Evolutionary conservation across 2,113 vertebrate species (phyloP).

Genomic region (Ochotona princeps): DNA sequence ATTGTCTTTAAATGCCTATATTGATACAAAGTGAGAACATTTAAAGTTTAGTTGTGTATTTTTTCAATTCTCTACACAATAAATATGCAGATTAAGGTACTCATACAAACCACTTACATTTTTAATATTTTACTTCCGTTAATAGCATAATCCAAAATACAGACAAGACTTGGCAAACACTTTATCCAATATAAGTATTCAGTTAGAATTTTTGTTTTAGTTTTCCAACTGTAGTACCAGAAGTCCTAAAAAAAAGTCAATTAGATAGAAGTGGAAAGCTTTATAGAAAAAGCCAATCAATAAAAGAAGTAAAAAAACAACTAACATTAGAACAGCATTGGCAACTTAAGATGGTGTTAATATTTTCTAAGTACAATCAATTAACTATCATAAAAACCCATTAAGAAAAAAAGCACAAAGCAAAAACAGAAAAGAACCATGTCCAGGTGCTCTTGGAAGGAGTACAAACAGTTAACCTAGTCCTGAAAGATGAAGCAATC

Average conservation of each 20-base stretch:
- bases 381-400: not conserved
- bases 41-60: not conserved
- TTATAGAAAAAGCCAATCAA: not conserved
- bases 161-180: not conserved
- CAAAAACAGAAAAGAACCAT: not conserved
- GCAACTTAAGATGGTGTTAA: not conserved
- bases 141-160: not conserved
- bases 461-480: not conserved
- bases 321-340: not conserved
- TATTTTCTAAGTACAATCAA: not conserved
- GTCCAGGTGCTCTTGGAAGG: not conserved
- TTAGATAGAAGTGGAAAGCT: conserved; percentile 12
- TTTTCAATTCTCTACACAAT: conserved; percentile 25
- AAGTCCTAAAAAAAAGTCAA: not conserved
- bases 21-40: not conserved
- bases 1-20: not conserved
- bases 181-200: not conserved
- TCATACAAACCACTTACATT: not conserved
- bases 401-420: not conserved
- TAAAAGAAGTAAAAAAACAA: not conserved
- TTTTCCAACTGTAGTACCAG: not conserved
- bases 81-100: not conserved
- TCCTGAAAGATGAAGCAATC: not conserved
- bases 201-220: not conserved
- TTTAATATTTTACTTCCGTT: conserved; percentile 35